Evolutionary conservation across 1,140 invertebrate genomes (phyloP).

Genomic region (Melanaphis sacchari): DNA sequence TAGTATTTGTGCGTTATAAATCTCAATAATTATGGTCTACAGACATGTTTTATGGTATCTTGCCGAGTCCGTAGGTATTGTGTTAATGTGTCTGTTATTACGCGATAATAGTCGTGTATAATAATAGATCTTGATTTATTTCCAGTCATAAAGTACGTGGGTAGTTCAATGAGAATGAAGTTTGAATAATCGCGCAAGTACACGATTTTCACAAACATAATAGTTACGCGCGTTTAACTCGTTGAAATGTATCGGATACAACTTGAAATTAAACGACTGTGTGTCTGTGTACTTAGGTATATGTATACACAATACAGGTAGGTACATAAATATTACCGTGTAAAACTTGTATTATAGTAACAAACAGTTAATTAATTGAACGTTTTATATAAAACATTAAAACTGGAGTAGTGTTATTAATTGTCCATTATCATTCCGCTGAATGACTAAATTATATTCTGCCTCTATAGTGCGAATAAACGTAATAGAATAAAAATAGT

Average conservation of each 20-base stretch:
- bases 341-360: background rate
- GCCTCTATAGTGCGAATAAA: background rate
- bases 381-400: background rate
- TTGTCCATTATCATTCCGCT: background rate
- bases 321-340: background rate
- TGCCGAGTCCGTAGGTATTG: background rate
- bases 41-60: background rate
- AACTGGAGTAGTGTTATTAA: background rate
- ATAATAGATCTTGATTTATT: conserved; percentile 24
- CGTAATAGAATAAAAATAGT: background rate
- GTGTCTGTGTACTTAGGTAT: background rate
- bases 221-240: background rate
- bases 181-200: background rate
- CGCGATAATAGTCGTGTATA: background rate
- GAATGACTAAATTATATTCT: background rate
- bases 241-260: background rate
- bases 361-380: background rate
- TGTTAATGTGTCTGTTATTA: conserved; percentile 24
- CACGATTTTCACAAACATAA: background rate
- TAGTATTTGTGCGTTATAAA: background rate
- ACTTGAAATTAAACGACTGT: background rate
- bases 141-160: background rate
- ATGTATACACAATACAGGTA: background rate
- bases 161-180: background rate
- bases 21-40: background rate